Evolutionary conservation across 2,888 invertebrate genomes (phyloP).

Genomic region (Amorpha juglandis): DNA sequence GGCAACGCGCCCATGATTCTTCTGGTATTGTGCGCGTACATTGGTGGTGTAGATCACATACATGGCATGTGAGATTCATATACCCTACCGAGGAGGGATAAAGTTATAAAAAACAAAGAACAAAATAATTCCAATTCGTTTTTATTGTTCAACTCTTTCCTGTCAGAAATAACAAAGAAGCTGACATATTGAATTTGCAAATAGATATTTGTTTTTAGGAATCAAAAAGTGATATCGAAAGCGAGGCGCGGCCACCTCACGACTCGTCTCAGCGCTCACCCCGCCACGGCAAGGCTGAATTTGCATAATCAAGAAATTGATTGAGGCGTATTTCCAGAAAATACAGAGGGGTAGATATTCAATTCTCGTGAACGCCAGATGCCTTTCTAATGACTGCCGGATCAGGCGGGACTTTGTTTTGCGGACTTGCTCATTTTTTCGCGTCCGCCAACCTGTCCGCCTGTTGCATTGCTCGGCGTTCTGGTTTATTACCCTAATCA

Average conservation of each 20-base stretch:
- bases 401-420: conserved; percentile 39
- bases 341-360: conserved; percentile 62
- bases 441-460: conserved; percentile 39
- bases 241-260: neutral
- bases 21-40: too few species aligned
- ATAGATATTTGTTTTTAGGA: conserved; percentile 20
- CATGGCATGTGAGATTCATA: too few species aligned
- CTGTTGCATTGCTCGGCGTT: conserved; percentile 47
- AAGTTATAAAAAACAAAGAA: neutral
- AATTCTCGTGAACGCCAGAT: conserved; percentile 65
- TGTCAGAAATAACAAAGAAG: neutral
- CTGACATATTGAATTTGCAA: conserved; percentile 35
- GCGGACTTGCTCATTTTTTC: conserved; percentile 47
- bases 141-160: neutral
- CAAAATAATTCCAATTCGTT: neutral
- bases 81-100: too few species aligned
- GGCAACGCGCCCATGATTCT: too few species aligned
- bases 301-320: conserved; percentile 82
- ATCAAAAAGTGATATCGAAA: conserved; percentile 21
- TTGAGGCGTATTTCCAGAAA: conserved; percentile 73
- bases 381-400: conserved; percentile 65
- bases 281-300: conserved; percentile 34
- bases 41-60: too few species aligned
- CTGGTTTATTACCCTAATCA: conserved; percentile 25
- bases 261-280: conserved; percentile 1